Evolutionary conservation across 53 echinoderm and acorn worm species (phyloP).

Genomic region (Astropecten irregularis): DNA sequence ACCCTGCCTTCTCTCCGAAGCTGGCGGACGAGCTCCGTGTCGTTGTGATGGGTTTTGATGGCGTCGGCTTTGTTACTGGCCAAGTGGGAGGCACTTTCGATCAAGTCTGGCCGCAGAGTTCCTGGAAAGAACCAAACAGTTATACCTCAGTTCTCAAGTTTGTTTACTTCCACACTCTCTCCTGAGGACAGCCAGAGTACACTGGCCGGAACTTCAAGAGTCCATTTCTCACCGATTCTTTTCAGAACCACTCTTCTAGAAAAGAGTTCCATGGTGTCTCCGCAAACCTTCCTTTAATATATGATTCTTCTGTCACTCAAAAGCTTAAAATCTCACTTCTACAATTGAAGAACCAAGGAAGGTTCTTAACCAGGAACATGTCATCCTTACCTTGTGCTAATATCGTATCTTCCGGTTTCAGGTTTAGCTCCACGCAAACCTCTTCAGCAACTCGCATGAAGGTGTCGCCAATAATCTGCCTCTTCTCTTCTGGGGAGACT

Average conservation of each 20-base stretch:
- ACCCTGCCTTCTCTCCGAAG: conserved; percentile 80
- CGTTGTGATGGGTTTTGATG: conserved; percentile 97
- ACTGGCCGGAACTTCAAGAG: no score
- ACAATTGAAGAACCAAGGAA: no score
- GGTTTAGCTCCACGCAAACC: conserved; percentile 87
- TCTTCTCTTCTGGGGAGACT: conserved; percentile 87
- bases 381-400: conserved; percentile 95
- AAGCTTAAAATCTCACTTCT: no score
- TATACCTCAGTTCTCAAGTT: no score
- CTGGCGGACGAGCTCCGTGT: conserved; percentile 89
- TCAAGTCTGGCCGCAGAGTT: conserved; percentile 89
- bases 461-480: conserved; percentile 90
- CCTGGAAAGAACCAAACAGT: conserved; percentile 57
- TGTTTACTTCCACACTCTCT: background rate
- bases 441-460: conserved; percentile 96
- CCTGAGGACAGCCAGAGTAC: no score
- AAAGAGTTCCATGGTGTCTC: no score
- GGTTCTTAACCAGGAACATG: no score
- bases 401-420: conserved; percentile 92
- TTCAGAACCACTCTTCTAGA: no score
- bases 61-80: conserved; percentile 94
- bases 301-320: no score
- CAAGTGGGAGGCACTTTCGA: conserved; percentile 92
- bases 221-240: no score
- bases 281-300: no score